These are phyloP conservation scores for Manduca sexta DNA, from an alignment of 1,140 invertebrate genomes.

Conservation along the genomic window DNA sequence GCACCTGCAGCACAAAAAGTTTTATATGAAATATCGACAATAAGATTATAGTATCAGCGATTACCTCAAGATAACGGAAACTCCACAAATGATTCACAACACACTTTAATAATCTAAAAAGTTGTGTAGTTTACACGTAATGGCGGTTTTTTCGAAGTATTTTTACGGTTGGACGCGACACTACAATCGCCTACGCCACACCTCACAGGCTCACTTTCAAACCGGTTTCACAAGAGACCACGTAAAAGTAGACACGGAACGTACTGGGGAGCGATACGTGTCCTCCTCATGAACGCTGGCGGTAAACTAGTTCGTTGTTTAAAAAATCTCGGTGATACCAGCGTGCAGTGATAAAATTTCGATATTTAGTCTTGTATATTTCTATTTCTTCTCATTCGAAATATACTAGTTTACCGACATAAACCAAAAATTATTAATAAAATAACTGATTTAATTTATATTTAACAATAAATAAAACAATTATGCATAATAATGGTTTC, in stretches of 20 bases:
- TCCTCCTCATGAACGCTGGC: constrained; percentile 11
- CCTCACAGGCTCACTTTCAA: constrained; percentile 34
- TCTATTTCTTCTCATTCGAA: too few relatives aligned
- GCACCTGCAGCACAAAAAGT: constrained; percentile 5
- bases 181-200: constrained; percentile 31
- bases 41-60: background rate
- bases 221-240: constrained; percentile 27
- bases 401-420: background rate
- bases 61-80: constrained; percentile 26
- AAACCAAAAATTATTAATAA: background rate
- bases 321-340: constrained; percentile 24
- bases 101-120: background rate
- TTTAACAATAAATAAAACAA: too few relatives aligned
- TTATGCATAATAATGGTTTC: too few relatives aligned
- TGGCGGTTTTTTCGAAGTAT: constrained; percentile 15
- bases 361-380: too few relatives aligned
- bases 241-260: constrained; percentile 29
- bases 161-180: constrained; percentile 30
- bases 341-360: background rate
- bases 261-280: constrained; percentile 12
- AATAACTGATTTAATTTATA: background rate
- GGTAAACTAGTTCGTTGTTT: constrained; percentile 19
- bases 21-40: constrained; percentile 14
- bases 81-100: constrained; percentile 12
- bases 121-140: background rate